Evolutionary conservation across 2,113 vertebrate genomes (phyloP).

Genomic region (Tringa solitaria): DNA sequence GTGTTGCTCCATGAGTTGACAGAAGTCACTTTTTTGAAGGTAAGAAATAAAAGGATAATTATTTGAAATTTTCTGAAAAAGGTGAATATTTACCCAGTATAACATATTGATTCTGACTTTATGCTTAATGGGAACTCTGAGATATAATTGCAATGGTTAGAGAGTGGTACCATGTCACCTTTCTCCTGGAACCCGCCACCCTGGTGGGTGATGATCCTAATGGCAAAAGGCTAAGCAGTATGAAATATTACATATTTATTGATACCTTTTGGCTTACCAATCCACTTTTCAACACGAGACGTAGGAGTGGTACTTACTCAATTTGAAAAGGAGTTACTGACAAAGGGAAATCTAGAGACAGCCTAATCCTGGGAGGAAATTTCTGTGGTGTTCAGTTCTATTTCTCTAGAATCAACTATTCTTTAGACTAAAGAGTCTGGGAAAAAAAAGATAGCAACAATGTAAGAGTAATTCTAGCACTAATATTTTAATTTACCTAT

Average conservation of each 20-base stretch:
- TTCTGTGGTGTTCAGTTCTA: neutral
- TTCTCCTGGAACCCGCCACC: neutral
- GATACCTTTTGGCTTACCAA: neutral
- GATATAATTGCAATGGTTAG: neutral
- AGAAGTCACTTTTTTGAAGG: neutral
- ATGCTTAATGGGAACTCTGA: neutral
- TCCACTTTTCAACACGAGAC: neutral
- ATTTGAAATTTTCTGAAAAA: neutral
- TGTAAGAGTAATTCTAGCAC: neutral
- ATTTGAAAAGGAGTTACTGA: neutral
- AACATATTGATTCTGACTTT: neutral
- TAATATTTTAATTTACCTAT: neutral
- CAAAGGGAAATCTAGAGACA: neutral
- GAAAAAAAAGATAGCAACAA: neutral
- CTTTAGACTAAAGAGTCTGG: neutral
- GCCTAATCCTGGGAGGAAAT: neutral
- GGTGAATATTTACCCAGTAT: neutral
- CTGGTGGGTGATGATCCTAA: neutral
- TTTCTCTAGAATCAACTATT: neutral
- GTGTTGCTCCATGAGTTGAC: neutral
- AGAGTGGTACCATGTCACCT: neutral
- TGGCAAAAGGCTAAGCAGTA: neutral
- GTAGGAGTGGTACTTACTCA: neutral
- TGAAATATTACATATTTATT: neutral
- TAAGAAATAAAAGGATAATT: neutral